Evolutionary conservation across 2,113 vertebrate genomes (phyloP), one percentile per base, ranked within the genome.

Genomic region (Castor canadensis): DNA sequence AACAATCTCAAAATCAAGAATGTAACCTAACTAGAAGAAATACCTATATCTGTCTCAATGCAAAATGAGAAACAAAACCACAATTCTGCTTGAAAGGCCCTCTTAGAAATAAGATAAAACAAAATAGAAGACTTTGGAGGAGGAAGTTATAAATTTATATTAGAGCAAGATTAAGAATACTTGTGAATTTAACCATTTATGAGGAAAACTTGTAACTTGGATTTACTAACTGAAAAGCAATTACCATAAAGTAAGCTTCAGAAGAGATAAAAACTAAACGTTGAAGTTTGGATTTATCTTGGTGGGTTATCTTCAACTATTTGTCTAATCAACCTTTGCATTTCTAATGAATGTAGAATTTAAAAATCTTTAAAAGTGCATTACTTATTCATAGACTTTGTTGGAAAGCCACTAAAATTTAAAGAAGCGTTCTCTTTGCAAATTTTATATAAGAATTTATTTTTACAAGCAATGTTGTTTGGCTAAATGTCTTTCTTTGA

Each of bases 1-100:
- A 96, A 88, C n/a, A 72, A 73, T 76, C 66, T 95, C 52, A 30
- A 88, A 91, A 73, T 95, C 12, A 91, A 85, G 62, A 88, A 95
- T 30, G 28, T 19, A 15, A 30, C n/a, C 80, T 79, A 87, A 81
- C 17, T 17, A 86, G 77, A 87, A 89, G 54, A 80, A 93, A 76
- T 79, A 84, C 22, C 47, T 88, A 93, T n/a, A n/a, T n/a, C n/a
- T 60, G 62, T 94, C 26, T 96, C n/a, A 81, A 13, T 52, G 32
- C 64, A 19, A 75, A 95, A 88, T 85, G 16, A 94, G 91, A 92
- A 89, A 45, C 12, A 87, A 95, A 88, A 72, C 9, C n/a, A n/a
- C 87, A 84, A 43, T 92, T 92, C 85, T 6, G 77, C 58, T 12
- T 67, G 17, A 16, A 43, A 79, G 64, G 9, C 62, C 22, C 72